Evolutionary conservation across 1,140 invertebrate genomes (phyloP).

Genomic region (Procambarus virginalis): DNA sequence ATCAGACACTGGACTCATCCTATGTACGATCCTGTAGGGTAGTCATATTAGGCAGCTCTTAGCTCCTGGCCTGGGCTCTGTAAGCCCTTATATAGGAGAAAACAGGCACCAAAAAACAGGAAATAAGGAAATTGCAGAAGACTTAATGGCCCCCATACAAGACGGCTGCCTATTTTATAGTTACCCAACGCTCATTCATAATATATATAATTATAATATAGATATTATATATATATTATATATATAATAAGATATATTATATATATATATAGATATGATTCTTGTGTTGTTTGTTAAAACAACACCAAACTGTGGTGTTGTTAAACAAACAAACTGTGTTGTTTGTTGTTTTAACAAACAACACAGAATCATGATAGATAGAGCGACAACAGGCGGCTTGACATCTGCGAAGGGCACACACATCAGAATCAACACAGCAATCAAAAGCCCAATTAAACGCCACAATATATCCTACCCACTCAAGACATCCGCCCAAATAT

Average conservation of each 20-base stretch:
- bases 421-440: not conserved
- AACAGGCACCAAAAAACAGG: too few species aligned
- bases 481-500: too few species aligned
- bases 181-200: not conserved
- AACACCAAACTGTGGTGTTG: not conserved
- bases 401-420: too few species aligned
- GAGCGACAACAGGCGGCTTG: too few species aligned
- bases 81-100: not conserved
- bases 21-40: not conserved
- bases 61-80: not conserved
- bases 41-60: not conserved
- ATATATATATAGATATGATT: not conserved
- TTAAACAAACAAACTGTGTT: not conserved
- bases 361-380: not conserved
- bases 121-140: too few species aligned
- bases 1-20: too few species aligned
- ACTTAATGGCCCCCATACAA: not conserved
- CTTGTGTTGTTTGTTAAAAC: not conserved
- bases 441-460: not conserved
- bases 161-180: not conserved
- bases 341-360: not conserved
- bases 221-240: conserved; percentile 7
- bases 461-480: too few species aligned
- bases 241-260: not conserved
- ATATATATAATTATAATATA: not conserved